phyloP scores from a whole-genome alignment of 53 echinoderm and acorn worm species.

The Henricia sp. region DNA sequence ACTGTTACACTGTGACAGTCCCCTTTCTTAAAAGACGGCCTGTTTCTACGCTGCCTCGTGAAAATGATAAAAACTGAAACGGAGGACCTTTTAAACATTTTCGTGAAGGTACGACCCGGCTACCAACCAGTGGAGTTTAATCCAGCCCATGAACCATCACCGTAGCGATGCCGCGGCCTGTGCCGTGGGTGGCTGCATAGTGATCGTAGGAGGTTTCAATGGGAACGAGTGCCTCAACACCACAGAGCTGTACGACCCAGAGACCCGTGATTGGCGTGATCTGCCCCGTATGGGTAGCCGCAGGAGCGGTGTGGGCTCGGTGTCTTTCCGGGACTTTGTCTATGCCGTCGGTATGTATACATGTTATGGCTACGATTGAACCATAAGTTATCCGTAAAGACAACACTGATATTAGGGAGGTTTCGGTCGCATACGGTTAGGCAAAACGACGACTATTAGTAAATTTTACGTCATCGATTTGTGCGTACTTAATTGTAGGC shows the following conservation, averaged over 20 bases:
- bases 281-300: slow-evolving; percentile 95
- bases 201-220: slow-evolving; percentile 95
- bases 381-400: no score
- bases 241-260: slow-evolving; percentile 85
- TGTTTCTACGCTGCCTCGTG: no score
- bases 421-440: no score
- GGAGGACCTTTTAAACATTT: background rate
- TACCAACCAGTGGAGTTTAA: slow-evolving; percentile 87
- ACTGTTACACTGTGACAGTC: no score
- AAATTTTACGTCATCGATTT: no score
- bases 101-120: slow-evolving; percentile 58
- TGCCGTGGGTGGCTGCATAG: slow-evolving; percentile 69
- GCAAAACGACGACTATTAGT: no score
- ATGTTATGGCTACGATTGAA: background rate
- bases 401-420: no score
- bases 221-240: slow-evolving; percentile 97
- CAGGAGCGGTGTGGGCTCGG: slow-evolving; percentile 94
- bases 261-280: slow-evolving; percentile 85
- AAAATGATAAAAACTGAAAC: no score
- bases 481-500: no score
- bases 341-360: slow-evolving; percentile 77
- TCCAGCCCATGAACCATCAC: slow-evolving; percentile 93
- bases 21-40: no score
- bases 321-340: slow-evolving; percentile 81
- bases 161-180: slow-evolving; percentile 90